Base-by-base conservation (phyloP, 1,140 invertebrate species). In the Eumaeus atala region DNA sequence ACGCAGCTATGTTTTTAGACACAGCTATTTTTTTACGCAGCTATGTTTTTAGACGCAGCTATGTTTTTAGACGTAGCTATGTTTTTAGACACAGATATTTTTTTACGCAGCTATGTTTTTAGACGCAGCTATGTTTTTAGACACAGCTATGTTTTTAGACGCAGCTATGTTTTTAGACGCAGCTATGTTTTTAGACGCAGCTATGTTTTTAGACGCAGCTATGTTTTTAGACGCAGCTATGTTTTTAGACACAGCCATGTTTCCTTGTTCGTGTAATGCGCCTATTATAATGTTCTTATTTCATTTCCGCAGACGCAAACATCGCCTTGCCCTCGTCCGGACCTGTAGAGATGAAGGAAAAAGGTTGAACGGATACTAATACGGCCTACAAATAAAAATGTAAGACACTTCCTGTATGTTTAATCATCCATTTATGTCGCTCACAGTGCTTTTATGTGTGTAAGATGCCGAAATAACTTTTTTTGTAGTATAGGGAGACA, bases 301-400 rank as follows among this genome's bases (percentile, higher is more conserved):
- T 74, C 61, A 65, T 58, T 68, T 61, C 50, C 33, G 52, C 77
- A 80, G 81, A 28, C 57, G 36, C 62, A 37, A n/a, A 58, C 38
- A 58, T 28, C 65, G 28, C 50, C 61, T 66, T 62, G 51, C 58
- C 60, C 73, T 68, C 62, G 14, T 28, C 21, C 21, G 21, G 21
- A 28, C 60, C 56, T n/a, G n/a, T n/a, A 76, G 82, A 82, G 67
- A 86, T 86, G 82, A 84, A 71, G 72, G 78, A 82, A 72, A 86
- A 86, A 77, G 80, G 83, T 66, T 86, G 72, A 81, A 74, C 58
- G 54, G 58, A 67, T 69, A 72, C 62, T 64, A 48, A 66, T 54
- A 58, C 50, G 63, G 69, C 50, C 62, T 55, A 64, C 49, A 62
- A 66, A 82, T 79, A 75, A 84, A 75, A 84, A 85, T 85, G 82